A percentile compares a stretch with the other conserved stretches of the same genome.
phyloP scores from a whole-genome alignment of 2,113 vertebrate genomes.

The Cochlearius cochlearius region DNA sequence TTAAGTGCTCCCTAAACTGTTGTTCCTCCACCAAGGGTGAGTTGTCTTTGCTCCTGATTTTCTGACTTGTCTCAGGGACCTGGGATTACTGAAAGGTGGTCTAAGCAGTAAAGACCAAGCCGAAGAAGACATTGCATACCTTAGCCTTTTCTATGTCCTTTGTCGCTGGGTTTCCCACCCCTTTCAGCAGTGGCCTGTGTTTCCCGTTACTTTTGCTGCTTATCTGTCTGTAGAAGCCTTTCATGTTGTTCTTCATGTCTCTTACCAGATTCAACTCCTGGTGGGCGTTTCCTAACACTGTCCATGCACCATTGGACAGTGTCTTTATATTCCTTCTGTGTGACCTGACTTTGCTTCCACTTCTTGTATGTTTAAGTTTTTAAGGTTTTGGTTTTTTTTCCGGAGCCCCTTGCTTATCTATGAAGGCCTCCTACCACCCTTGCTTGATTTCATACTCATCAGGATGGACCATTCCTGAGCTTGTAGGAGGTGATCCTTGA shows the following conservation, averaged over 20 bases:
- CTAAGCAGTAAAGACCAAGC: neutral
- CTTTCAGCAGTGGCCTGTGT: neutral
- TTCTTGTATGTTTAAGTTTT: neutral
- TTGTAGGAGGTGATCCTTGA: neutral
- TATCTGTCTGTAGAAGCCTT: neutral
- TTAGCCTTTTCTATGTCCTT: neutral
- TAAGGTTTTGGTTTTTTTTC: neutral
- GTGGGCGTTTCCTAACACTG: neutral
- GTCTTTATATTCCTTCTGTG: neutral
- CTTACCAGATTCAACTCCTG: neutral
- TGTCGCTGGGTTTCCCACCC: neutral
- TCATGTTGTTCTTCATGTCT: neutral
- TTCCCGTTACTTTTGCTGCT: neutral
- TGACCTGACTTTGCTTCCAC: neutral
- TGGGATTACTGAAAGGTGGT: neutral
- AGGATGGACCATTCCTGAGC: neutral
- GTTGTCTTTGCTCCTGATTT: neutral
- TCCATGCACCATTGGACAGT: neutral
- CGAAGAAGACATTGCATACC: neutral
- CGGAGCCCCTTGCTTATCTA: neutral
- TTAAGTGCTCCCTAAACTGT: neutral
- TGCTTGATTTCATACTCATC: neutral
- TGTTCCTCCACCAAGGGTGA: neutral
- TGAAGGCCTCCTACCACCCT: neutral
- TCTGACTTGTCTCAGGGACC: neutral